These are phyloP conservation scores for Noctua janthina DNA, from an alignment of 2,888 invertebrate species.

Conservation along the genomic window DNA sequence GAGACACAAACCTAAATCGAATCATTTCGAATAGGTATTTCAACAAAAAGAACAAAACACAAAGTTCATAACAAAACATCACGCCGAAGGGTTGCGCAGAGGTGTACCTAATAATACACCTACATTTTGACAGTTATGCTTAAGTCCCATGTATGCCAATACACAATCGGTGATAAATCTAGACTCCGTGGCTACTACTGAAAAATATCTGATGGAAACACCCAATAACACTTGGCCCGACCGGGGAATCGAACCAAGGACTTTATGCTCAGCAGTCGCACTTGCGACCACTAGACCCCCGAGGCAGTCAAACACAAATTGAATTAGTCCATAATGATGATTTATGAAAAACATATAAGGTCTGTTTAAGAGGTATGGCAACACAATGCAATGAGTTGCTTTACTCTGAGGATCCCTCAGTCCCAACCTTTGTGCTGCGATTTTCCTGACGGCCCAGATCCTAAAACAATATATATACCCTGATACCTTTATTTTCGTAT, in stretches of 20 bases:
- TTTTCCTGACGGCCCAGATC: background rate
- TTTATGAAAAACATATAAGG: background rate
- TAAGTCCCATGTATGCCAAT: too few species aligned
- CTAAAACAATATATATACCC: background rate
- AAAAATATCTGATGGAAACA: too few species aligned
- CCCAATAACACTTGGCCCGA: too few species aligned
- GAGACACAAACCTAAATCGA: background rate
- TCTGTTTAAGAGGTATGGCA: background rate
- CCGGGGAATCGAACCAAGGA: too few species aligned
- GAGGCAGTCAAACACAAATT: too few species aligned
- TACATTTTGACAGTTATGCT: too few species aligned
- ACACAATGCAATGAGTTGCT: background rate
- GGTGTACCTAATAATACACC: too few species aligned
- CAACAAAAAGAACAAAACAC: background rate
- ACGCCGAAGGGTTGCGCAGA: too few species aligned
- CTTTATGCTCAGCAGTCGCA: too few species aligned
- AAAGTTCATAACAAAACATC: background rate
- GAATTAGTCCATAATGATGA: background rate
- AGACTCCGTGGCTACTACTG: too few species aligned
- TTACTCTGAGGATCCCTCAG: background rate
- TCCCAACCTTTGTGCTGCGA: background rate
- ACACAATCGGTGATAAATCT: too few species aligned
- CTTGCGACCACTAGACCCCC: too few species aligned
- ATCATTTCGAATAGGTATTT: background rate
- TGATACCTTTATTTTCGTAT: background rate